phyloP scores from a whole-genome alignment of 2,888 invertebrate species.

The Mythimna albipuncta region DNA sequence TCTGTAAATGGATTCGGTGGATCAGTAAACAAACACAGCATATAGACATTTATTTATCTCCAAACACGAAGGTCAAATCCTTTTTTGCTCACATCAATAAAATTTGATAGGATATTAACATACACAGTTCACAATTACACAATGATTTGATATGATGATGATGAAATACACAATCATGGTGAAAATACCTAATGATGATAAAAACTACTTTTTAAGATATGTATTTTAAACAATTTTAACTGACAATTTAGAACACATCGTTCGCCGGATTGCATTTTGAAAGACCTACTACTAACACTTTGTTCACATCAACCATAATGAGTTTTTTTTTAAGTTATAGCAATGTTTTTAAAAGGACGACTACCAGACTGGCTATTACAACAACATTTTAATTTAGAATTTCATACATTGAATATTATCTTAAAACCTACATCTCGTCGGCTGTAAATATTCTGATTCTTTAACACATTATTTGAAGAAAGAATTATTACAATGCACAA shows the following conservation, averaged over 20 bases:
- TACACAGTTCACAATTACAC: not conserved
- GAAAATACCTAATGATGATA: not conserved
- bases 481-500: not conserved
- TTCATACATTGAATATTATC: not conserved
- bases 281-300: not conserved
- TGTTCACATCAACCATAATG: not conserved
- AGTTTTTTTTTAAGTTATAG: not conserved
- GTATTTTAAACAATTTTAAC: not conserved
- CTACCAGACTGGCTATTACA: not conserved
- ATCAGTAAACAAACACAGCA: not conserved
- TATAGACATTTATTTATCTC: constrained; percentile 5
- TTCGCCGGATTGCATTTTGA: too few species aligned
- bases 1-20: not conserved
- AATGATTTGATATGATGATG: not conserved
- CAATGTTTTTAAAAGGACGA: not conserved
- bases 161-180: not conserved
- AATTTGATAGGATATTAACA: not conserved
- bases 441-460: not conserved
- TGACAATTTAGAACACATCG: not conserved
- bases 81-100: not conserved
- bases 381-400: too few species aligned
- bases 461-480: not conserved
- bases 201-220: not conserved
- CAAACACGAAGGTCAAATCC: not conserved
- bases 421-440: not conserved